phyloP scores from a whole-genome alignment of 2,888 invertebrate species.

The Cabera pusaria region DNA sequence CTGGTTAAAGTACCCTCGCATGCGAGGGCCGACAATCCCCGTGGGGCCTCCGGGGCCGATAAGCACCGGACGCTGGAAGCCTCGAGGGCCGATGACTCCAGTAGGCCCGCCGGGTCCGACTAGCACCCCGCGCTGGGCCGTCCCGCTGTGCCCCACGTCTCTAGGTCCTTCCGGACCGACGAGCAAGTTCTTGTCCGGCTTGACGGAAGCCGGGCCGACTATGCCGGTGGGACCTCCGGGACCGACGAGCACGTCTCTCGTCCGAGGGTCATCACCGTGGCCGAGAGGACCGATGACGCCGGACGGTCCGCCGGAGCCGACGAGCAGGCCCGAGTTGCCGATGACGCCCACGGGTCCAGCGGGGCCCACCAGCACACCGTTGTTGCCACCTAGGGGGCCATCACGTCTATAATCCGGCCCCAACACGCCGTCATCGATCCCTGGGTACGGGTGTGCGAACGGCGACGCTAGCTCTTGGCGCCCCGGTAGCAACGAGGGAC shows the following conservation, averaged over 20 bases:
- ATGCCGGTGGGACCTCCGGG: conserved; percentile 57
- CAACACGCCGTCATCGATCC: conserved; percentile 27
- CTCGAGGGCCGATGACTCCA: conserved; percentile 42
- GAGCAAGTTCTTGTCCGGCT: conserved; percentile 14
- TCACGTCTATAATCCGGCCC: conserved; percentile 36
- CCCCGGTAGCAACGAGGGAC: conserved; percentile 52
- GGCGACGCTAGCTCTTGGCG: conserved; percentile 41
- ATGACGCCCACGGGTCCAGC: conserved; percentile 38
- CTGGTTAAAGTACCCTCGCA: no score
- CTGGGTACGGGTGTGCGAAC: conserved; percentile 43
- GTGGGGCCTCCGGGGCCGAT: conserved; percentile 70
- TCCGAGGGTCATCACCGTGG: conserved; percentile 18
- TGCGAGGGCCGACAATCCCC: conserved; percentile 47
- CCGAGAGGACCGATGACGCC: conserved; percentile 30
- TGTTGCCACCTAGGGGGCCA: conserved; percentile 23
- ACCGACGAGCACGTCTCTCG: conserved; percentile 60
- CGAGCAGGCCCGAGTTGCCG: conserved; percentile 26
- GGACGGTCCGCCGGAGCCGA: conserved; percentile 46
- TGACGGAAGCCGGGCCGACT: conserved; percentile 30
- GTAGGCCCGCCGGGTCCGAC: conserved; percentile 71
- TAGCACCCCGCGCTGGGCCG: conserved; percentile 56
- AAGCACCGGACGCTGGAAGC: conserved; percentile 48
- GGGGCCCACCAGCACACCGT: conserved; percentile 38
- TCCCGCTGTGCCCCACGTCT: conserved; percentile 30
- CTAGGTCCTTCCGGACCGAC: conserved; percentile 59